A percentile compares a stretch with the other conserved stretches of the same genome.
These are phyloP conservation scores for Drosophila algonquin DNA, from an alignment of 2,888 invertebrate species.

Conservation along the genomic window DNA sequence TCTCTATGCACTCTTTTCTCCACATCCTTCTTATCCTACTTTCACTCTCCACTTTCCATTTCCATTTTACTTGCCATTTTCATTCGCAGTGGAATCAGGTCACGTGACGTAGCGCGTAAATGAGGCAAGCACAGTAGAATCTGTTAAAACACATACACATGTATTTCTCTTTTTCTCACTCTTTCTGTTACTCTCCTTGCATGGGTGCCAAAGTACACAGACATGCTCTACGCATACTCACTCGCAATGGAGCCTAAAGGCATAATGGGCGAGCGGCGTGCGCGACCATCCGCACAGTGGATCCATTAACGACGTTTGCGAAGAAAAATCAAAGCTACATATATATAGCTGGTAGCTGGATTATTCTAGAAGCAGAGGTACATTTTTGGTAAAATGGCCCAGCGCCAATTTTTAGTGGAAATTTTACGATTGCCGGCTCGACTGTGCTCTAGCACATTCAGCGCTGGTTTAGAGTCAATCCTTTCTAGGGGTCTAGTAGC, in stretches of 20 bases:
- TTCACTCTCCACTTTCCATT: neutral
- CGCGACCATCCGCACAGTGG: slow-evolving; percentile 37
- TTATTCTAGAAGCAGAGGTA: neutral
- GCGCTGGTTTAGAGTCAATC: slow-evolving; percentile 7
- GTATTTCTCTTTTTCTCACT: neutral
- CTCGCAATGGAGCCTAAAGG: slow-evolving; percentile 23
- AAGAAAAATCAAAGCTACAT: neutral
- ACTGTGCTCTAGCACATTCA: slow-evolving; percentile 1
- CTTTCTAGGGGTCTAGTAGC: slow-evolving; percentile 14
- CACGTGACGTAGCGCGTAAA: slow-evolving; percentile 2
- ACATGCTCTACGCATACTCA: slow-evolving; percentile 19
- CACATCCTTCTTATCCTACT: neutral
- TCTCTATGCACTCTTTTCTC: neutral
- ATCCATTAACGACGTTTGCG: neutral
- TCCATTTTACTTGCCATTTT: slow-evolving; percentile 7
- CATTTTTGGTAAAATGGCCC: neutral
- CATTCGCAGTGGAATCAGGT: slow-evolving; percentile 3
- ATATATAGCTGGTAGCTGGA: neutral
- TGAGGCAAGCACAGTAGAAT: slow-evolving; percentile 9
- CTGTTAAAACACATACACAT: slow-evolving; percentile 1
- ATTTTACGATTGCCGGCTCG: neutral
- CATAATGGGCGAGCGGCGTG: slow-evolving; percentile 53
- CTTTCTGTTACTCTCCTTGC: neutral
- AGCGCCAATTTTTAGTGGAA: no score
- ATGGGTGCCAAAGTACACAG: neutral